phyloP scores from a whole-genome alignment of 2,113 vertebrate species.

The Anoura caudifer region DNA sequence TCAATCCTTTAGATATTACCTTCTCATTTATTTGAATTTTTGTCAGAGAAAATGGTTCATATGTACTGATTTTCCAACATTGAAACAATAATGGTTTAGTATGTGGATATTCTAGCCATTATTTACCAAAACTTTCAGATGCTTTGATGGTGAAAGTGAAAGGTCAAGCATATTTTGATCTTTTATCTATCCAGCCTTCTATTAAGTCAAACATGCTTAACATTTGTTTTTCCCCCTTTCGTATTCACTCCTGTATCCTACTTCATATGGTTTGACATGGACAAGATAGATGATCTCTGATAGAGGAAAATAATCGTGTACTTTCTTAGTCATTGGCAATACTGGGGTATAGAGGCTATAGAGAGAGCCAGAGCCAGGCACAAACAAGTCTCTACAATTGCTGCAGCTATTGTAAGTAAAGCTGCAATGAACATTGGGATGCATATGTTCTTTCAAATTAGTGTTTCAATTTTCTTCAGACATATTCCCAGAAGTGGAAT shows the following conservation, averaged over 20 bases:
- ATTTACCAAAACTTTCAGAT: not conserved
- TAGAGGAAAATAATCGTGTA: not conserved
- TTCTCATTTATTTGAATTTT: slow-evolving; percentile 1
- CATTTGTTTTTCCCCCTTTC: not conserved
- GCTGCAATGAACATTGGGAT: too few relatives aligned
- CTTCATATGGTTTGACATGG: not conserved
- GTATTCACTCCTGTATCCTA: not conserved
- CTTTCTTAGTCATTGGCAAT: not conserved
- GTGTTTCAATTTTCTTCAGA: not conserved
- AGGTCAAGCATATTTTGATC: not conserved
- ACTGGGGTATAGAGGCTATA: not conserved
- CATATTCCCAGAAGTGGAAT: not conserved
- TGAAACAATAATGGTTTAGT: not conserved
- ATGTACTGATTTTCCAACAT: not conserved
- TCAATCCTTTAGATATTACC: not conserved
- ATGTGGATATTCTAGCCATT: not conserved
- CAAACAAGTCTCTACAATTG: not conserved
- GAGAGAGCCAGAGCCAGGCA: not conserved
- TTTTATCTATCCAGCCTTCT: not conserved
- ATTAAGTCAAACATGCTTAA: not conserved
- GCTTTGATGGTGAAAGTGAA: not conserved
- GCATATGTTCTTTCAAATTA: not conserved
- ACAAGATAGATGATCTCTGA: not conserved
- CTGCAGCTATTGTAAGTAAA: not conserved
- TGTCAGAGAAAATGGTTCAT: not conserved